These are phyloP conservation scores for Caenorhabditis angaria DNA, from an alignment of 2,888 invertebrate genomes.

Conservation along the genomic window DNA sequence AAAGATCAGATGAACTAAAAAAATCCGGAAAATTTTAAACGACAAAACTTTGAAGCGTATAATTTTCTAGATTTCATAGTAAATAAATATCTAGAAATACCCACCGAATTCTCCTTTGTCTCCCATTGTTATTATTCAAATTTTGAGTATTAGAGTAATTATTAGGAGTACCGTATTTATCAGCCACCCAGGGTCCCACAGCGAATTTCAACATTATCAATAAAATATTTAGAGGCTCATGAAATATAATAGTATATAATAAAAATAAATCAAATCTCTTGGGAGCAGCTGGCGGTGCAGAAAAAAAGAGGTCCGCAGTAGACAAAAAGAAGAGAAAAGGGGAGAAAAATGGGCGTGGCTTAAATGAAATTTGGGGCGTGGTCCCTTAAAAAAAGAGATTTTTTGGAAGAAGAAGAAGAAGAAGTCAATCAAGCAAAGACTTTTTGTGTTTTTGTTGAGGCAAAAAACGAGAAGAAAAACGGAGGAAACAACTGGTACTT, in stretches of 20 bases:
- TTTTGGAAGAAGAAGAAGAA: not conserved
- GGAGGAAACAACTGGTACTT: not conserved
- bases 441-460: slow-evolving; percentile 8
- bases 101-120: slow-evolving; percentile 30
- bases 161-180: slow-evolving; percentile 42
- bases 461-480: not conserved
- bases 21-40: too few species aligned
- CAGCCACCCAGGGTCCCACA: slow-evolving; percentile 61
- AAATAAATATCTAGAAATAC: not conserved
- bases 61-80: not conserved
- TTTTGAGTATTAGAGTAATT: slow-evolving; percentile 3
- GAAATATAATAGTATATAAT: not conserved
- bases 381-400: not conserved
- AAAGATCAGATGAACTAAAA: too few species aligned
- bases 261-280: slow-evolving; percentile 24
- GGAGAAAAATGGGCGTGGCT: slow-evolving; percentile 11
- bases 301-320: slow-evolving; percentile 10
- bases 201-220: slow-evolving; percentile 63
- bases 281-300: slow-evolving; percentile 5
- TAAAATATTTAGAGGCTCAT: not conserved
- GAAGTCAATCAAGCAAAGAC: slow-evolving; percentile 5
- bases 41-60: too few species aligned
- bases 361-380: slow-evolving; percentile 13
- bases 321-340: slow-evolving; percentile 5
- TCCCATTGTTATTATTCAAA: not conserved